A percentile compares a stretch with the other conserved stretches of the same genome.
Conservation (phyloP, 2,888 invertebrate genomes). For the Luffia ferchaultella region DNA sequence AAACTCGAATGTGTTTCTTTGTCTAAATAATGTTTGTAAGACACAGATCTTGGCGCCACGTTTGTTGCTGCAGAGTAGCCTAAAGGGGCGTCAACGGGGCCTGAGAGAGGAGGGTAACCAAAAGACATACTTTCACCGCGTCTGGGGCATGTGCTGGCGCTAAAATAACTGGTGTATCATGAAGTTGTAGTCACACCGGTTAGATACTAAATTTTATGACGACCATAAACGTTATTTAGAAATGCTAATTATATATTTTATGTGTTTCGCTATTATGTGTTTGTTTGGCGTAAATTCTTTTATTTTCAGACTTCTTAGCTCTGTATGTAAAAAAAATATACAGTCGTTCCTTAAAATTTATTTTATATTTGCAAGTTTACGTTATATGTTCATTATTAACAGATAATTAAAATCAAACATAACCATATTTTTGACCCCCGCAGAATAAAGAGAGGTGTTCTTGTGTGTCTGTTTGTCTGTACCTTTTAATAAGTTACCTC, state of each 20-base stretch:
- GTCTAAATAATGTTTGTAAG: not conserved
- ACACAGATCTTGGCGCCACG: not conserved
- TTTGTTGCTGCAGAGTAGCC: not conserved
- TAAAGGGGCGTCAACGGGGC: not conserved
- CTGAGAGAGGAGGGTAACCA: not conserved
- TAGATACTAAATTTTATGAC: not conserved
- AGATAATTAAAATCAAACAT: too few relatives aligned
- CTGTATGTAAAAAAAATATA: too few relatives aligned
- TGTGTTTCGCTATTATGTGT: not conserved
- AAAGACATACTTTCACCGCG: not conserved
- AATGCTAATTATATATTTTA: not conserved
- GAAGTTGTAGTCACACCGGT: not conserved
- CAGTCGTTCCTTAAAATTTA: too few relatives aligned
- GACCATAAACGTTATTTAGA: not conserved
- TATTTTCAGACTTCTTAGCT: too few relatives aligned
- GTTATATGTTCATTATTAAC: too few relatives aligned
- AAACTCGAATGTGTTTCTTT: not conserved
- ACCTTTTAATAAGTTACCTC: too few relatives aligned
- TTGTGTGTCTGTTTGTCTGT: too few relatives aligned
- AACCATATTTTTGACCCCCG: too few relatives aligned
- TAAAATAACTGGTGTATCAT: not conserved
- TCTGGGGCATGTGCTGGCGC: not conserved
- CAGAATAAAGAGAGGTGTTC: too few relatives aligned
- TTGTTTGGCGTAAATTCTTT: too few relatives aligned
- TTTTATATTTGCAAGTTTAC: too few relatives aligned